Conservation (phyloP, 2,797 vertebrate genomes). For the Sebastes nivosus region DNA sequence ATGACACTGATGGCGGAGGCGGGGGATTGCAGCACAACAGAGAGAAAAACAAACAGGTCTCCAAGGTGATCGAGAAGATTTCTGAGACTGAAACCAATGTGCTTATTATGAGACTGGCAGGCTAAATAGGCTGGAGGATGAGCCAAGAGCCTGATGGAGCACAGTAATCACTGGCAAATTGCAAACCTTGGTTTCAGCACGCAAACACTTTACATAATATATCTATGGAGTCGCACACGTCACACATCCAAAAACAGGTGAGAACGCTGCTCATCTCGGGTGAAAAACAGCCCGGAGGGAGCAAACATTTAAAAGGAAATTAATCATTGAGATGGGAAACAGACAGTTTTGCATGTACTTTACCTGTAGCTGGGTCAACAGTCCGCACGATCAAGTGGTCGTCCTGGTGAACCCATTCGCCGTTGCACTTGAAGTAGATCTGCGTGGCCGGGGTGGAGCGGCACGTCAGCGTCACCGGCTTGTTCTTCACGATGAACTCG, state of each 20-base stretch:
- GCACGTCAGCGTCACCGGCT: slow-evolving; percentile 94
- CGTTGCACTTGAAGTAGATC: slow-evolving; percentile 99
- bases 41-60: slow-evolving; percentile 77
- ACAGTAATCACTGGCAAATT: slow-evolving; percentile 72
- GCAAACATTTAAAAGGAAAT: not conserved
- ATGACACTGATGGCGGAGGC: slow-evolving; percentile 69
- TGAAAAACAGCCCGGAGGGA: not conserved
- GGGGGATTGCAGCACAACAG: slow-evolving; percentile 48
- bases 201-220: slow-evolving; percentile 57
- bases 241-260: slow-evolving; percentile 5
- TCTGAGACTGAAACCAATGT: slow-evolving; percentile 74
- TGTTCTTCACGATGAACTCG: slow-evolving; percentile 98
- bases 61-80: slow-evolving; percentile 74
- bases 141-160: slow-evolving; percentile 69
- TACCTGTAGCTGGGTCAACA: slow-evolving; percentile 90
- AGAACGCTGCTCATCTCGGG: not conserved
- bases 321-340: not conserved
- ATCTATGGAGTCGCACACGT: slow-evolving; percentile 31
- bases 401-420: slow-evolving; percentile 98
- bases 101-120: slow-evolving; percentile 73
- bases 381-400: slow-evolving; percentile 93
- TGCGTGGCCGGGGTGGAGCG: slow-evolving; percentile 95
- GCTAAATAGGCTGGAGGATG: slow-evolving; percentile 68
- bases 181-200: slow-evolving; percentile 56
- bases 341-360: slow-evolving; percentile 62